These are phyloP conservation scores for Campopleginae sp. DNA, from an alignment of 2,888 invertebrate genomes.

Conservation along the genomic window DNA sequence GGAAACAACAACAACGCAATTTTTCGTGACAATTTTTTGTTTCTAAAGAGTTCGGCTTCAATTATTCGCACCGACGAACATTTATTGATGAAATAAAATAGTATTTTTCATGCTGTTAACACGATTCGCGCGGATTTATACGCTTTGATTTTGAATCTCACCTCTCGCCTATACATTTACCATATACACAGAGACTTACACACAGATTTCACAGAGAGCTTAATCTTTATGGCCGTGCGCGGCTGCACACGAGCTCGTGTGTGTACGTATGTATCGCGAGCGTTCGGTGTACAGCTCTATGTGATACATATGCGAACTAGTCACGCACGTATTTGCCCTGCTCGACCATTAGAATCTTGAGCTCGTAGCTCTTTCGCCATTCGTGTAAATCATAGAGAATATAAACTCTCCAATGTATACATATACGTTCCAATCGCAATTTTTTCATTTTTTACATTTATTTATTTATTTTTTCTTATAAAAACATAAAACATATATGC, in stretches of 20 bases:
- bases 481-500: constrained; percentile 22
- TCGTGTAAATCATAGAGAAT: constrained; percentile 66
- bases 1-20: not conserved
- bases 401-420: not conserved
- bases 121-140: constrained; percentile 2
- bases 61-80: not conserved
- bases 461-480: not conserved
- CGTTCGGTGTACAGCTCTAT: constrained; percentile 24
- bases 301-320: constrained; percentile 63
- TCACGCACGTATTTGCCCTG: constrained; percentile 64
- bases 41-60: not conserved
- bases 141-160: constrained; percentile 41
- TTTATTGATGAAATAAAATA: not conserved
- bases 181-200: constrained; percentile 31
- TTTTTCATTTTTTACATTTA: not conserved
- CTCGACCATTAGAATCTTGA: constrained; percentile 62
- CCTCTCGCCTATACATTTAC: constrained; percentile 34
- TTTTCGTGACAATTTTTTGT: not conserved
- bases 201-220: constrained; percentile 35
- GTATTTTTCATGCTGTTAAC: constrained; percentile 1
- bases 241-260: not conserved
- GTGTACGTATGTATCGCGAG: not conserved
- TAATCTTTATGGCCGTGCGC: constrained; percentile 34
- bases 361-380: constrained; percentile 65
- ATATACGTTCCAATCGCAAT: not conserved